Evolutionary conservation across 2,113 vertebrate genomes (phyloP), one percentile per base, ranked within the genome.

Genomic region (Callithrix jacchus): DNA sequence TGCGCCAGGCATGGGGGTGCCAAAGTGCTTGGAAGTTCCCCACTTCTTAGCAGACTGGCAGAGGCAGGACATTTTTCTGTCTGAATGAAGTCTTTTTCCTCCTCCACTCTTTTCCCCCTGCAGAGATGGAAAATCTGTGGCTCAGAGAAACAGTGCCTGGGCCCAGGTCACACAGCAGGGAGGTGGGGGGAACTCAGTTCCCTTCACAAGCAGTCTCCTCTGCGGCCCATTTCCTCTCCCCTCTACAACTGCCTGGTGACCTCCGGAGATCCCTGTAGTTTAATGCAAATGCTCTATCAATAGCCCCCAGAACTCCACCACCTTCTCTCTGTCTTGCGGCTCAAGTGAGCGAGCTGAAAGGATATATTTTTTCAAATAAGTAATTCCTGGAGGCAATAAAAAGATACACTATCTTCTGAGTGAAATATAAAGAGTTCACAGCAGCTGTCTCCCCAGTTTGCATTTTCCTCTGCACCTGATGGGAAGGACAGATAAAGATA

Each of bases 401-500:
- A 98, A 98, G 98, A 98, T 98, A 98, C 98, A 98, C 97, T 98
- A 98, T 99, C 98, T 98, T 94, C 98, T 97, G 97, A 98, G 97
- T 98, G 98, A 98, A 98, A 98, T 98, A 98, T 98, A 99, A 98
- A 99, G 98, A 98, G 98, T 98, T 98, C 98, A 97, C 96, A 98
- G 98, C 97, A 96, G 98, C 98, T 98, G 98, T 98, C 98, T 98
- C 98, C 98, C 95, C 98, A 97, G 98, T 99, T 98, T 98, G 98
- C 98, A 98, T 99, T 99, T 98, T 98, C 97, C 13, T 10, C 97
- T 95, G 97, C 96, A 97, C 97, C 97, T 95, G 99, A 99, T 99
- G 97, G 97, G 97, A 98, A 98, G 96, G 97, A 87, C 97, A 98
- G 99, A 99, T 99, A 99, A 99, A 98, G 98, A 98, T 99, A 99